These are phyloP conservation scores for Tineola bisselliella DNA, from an alignment of 2,888 invertebrate genomes.

Conservation along the genomic window DNA sequence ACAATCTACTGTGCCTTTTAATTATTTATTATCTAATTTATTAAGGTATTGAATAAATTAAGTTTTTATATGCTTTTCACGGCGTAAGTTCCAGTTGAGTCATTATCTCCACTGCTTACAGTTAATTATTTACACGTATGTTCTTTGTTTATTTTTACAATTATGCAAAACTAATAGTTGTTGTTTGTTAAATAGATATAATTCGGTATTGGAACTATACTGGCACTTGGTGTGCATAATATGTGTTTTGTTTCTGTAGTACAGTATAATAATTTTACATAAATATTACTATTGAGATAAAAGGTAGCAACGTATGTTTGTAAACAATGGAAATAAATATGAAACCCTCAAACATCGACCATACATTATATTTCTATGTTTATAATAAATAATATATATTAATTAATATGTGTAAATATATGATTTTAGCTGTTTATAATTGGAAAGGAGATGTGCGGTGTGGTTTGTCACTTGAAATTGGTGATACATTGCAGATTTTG, in stretches of 20 bases:
- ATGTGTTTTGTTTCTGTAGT: conserved; percentile 18
- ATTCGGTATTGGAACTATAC: too few species aligned
- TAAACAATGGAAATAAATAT: conserved; percentile 16
- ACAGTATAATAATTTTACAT: conserved; percentile 17
- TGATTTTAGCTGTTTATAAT: conserved; percentile 85
- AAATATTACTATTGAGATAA: conserved; percentile 13
- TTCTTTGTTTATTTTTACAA: not conserved
- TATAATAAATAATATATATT: too few species aligned
- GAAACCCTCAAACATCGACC: too few species aligned
- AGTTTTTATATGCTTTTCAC: too few species aligned
- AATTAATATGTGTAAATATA: too few species aligned
- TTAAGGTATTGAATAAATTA: not conserved
- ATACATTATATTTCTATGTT: too few species aligned
- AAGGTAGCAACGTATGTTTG: not conserved
- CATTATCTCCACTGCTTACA: too few species aligned
- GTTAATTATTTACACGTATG: not conserved
- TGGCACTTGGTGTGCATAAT: not conserved
- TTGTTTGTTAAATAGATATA: not conserved
- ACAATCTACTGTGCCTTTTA: conserved; percentile 46
- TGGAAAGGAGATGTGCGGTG: conserved; percentile 85
- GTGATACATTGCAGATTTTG: conserved; percentile 90
- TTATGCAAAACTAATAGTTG: not conserved
- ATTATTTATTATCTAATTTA: conserved; percentile 20
- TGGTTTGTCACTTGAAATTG: conserved; percentile 87
- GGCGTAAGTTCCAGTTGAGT: too few species aligned